phyloP scores from a whole-genome alignment of 2,113 vertebrate species.

The Cygnus atratus region DNA sequence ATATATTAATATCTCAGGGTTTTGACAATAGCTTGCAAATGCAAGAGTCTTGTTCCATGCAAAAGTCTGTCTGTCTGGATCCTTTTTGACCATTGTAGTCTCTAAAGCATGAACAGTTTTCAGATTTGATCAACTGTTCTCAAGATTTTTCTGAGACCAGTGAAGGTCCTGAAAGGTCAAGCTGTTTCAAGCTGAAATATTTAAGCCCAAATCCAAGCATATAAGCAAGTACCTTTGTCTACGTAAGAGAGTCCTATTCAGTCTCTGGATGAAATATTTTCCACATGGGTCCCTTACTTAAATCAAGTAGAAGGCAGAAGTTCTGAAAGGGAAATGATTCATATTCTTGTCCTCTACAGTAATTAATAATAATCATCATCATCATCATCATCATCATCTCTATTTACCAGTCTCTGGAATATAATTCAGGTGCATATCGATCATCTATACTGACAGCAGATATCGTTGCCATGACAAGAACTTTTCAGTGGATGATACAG shows the following conservation, averaged over 20 bases:
- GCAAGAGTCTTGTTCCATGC: neutral
- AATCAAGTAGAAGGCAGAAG: neutral
- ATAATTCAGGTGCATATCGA: neutral
- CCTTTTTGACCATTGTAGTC: neutral
- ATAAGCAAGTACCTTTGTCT: neutral
- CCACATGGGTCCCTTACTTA: neutral
- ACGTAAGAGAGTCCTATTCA: neutral
- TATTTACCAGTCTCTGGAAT: neutral
- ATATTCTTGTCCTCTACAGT: neutral
- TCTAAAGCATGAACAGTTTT: neutral
- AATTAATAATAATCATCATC: too few relatives aligned
- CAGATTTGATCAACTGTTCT: neutral
- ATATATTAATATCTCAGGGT: constrained; percentile 21
- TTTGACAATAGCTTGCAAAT: neutral
- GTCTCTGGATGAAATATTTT: neutral
- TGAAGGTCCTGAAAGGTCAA: neutral
- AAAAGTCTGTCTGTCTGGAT: neutral
- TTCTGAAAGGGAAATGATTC: neutral
- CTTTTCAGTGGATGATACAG: neutral
- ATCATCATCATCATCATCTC: neutral
- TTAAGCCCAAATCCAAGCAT: neutral
- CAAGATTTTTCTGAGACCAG: neutral
- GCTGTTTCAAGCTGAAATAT: neutral
- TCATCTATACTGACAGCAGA: neutral
- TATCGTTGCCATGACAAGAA: neutral